Evolutionary conservation across 1,140 invertebrate genomes (phyloP).

Genomic region (Drosophila subobscura): DNA sequence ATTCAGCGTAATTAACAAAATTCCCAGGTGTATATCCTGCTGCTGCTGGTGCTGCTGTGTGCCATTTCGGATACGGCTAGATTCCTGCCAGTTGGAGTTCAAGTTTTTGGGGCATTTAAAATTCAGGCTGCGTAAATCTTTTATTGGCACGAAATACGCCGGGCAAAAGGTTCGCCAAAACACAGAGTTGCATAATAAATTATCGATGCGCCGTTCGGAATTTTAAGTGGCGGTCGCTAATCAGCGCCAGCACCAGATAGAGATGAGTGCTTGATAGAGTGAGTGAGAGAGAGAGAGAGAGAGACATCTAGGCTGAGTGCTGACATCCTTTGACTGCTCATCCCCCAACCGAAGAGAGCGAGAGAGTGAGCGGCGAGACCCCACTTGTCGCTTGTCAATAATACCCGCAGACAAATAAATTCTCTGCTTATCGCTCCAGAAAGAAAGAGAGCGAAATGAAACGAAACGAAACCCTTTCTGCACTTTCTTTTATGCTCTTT

Average conservation of each 20-base stretch:
- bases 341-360: background rate
- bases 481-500: constrained; percentile 65
- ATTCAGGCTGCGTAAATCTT: constrained; percentile 76
- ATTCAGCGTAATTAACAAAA: constrained; percentile 78
- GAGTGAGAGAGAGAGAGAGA: constrained; percentile 2
- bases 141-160: constrained; percentile 75
- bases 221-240: constrained; percentile 74
- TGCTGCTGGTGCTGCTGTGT: background rate
- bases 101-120: constrained; percentile 53
- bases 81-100: constrained; percentile 2
- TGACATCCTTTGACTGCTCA: no score
- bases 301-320: no score
- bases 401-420: constrained; percentile 79
- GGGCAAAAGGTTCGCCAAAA: constrained; percentile 66
- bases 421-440: constrained; percentile 72
- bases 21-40: constrained; percentile 69
- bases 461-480: constrained; percentile 74
- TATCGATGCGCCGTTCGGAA: constrained; percentile 72
- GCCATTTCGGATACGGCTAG: no score
- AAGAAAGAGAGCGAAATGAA: constrained; percentile 12
- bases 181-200: constrained; percentile 77
- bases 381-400: constrained; percentile 68
- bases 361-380: constrained; percentile 10
- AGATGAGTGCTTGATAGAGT: constrained; percentile 1
- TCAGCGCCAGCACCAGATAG: constrained; percentile 46